Conservation (phyloP, 2,797 vertebrate species). For the Oreochromis grahami region DNA sequence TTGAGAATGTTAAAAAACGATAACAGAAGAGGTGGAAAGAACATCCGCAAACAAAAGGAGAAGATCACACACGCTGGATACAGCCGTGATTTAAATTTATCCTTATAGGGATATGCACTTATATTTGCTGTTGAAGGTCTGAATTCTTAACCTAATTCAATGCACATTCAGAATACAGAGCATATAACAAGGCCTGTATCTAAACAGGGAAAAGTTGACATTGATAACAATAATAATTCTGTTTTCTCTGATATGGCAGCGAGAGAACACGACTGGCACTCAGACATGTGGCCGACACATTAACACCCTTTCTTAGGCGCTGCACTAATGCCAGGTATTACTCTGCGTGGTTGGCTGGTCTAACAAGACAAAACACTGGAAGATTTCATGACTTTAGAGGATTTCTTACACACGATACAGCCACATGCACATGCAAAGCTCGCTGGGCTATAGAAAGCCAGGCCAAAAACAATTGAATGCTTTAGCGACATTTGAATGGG, state of each 20-base stretch:
- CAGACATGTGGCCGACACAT: conserved; percentile 62
- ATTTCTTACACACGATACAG: conserved; percentile 42
- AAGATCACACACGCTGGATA: neutral
- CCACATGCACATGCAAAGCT: conserved; percentile 4
- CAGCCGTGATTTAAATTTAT: fast-evolving
- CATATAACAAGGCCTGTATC: neutral
- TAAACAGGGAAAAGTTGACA: neutral
- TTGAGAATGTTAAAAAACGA: neutral
- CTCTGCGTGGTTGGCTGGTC: conserved; percentile 1
- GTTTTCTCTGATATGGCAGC: neutral
- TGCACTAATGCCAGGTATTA: conserved; percentile 46
- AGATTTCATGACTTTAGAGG: conserved; percentile 52
- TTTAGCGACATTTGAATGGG: neutral
- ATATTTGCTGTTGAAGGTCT: neutral
- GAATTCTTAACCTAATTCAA: neutral
- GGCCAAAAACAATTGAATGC: neutral
- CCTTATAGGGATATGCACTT: neutral
- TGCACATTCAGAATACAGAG: neutral
- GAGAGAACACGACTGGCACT: neutral
- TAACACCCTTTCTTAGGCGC: neutral
- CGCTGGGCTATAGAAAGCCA: neutral
- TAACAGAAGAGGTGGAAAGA: neutral
- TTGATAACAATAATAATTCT: neutral
- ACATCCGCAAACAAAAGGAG: neutral
- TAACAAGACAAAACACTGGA: conserved; percentile 38